phyloP scores from a whole-genome alignment of 1,140 invertebrate species.

The Drosophila saltans region DNA sequence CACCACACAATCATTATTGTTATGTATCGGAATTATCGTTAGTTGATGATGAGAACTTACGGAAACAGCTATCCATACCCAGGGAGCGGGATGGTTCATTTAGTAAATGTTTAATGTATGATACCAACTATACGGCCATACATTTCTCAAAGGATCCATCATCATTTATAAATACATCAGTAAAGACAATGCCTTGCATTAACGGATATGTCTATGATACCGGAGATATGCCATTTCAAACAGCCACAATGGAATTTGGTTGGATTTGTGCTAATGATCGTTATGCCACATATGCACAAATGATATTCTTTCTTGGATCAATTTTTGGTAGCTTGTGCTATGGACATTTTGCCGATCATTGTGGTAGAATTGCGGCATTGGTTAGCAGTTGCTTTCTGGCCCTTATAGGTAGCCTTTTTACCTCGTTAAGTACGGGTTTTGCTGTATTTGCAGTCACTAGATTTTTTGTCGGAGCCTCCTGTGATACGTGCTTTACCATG shows the following conservation, averaged over 20 bases:
- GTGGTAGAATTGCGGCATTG: constrained; percentile 91
- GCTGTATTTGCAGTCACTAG: constrained; percentile 88
- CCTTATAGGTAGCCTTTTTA: constrained; percentile 88
- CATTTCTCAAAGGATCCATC: constrained; percentile 82
- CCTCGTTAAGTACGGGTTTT: constrained; percentile 87
- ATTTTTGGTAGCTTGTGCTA: constrained; percentile 92
- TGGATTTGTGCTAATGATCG: constrained; percentile 92
- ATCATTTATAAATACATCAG: constrained; percentile 84
- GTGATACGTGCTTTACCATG: constrained; percentile 95
- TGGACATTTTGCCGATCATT: constrained; percentile 92
- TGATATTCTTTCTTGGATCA: constrained; percentile 92
- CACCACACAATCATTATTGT: constrained; percentile 91
- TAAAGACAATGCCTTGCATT: constrained; percentile 85
- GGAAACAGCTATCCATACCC: constrained; percentile 85
- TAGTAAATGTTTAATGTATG: constrained; percentile 88
- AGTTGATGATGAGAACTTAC: constrained; percentile 25
- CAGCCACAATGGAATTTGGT: constrained; percentile 89
- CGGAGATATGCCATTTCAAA: constrained; percentile 88
- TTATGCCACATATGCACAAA: constrained; percentile 88
- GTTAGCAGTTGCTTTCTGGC: constrained; percentile 90
- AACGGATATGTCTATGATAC: constrained; percentile 89
- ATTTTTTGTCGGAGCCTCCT: constrained; percentile 92
- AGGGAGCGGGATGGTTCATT: constrained; percentile 83
- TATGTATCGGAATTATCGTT: constrained; percentile 86
- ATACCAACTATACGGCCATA: constrained; percentile 87